phyloP scores from a whole-genome alignment of 1,140 invertebrate genomes.

The Metaphire vulgaris region DNA sequence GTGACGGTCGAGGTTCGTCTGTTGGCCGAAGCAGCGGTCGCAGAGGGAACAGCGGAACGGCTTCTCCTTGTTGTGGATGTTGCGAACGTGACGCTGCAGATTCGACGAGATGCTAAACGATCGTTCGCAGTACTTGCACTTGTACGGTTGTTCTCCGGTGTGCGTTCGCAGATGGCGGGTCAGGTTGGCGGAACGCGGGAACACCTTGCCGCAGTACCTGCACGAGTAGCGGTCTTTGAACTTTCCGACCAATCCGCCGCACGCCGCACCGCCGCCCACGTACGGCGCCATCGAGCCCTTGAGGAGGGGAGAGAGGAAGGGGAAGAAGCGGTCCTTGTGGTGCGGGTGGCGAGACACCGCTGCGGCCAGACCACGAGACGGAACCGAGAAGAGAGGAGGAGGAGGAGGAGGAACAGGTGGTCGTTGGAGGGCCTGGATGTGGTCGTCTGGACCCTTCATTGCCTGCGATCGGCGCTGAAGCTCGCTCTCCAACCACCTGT shows the following conservation, averaged over 20 bases:
- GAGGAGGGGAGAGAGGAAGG: neutral
- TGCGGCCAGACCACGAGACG: neutral
- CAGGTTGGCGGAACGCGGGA: slow-evolving; percentile 91
- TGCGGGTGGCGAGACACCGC: neutral
- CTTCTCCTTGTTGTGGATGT: slow-evolving; percentile 90
- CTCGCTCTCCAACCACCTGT: too few species aligned
- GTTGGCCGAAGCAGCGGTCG: slow-evolving; percentile 93
- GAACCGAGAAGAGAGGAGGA: neutral
- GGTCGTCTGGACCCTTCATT: too few species aligned
- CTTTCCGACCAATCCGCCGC: neutral
- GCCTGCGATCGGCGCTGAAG: too few species aligned
- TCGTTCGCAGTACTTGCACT: slow-evolving; percentile 94
- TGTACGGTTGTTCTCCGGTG: slow-evolving; percentile 92
- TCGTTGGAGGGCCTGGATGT: neutral
- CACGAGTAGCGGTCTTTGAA: slow-evolving; percentile 13
- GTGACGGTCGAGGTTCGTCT: slow-evolving; percentile 93
- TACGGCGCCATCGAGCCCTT: neutral
- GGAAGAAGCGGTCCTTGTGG: neutral
- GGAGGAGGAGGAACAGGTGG: neutral
- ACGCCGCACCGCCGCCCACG: neutral
- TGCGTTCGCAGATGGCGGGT: slow-evolving; percentile 91
- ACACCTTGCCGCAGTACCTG: slow-evolving; percentile 48
- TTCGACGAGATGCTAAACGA: slow-evolving; percentile 98
- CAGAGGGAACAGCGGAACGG: slow-evolving; percentile 69
- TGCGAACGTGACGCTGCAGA: slow-evolving; percentile 94